phyloP scores from a whole-genome alignment of 2,113 vertebrate genomes.

The Eurystomus gularis region DNA sequence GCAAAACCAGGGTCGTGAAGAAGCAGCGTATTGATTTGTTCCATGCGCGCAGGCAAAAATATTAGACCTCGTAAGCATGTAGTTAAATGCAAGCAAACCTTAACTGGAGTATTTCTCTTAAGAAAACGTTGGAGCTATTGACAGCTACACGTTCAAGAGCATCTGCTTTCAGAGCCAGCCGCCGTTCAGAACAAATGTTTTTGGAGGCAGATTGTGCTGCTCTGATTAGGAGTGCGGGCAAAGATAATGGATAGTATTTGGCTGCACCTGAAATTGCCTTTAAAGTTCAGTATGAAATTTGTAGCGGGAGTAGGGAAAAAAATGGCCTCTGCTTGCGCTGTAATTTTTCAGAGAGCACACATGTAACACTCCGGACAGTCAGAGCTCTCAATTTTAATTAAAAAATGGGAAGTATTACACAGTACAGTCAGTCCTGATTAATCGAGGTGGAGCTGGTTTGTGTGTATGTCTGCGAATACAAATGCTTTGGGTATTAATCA shows the following conservation, averaged over 20 bases:
- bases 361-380: constrained; percentile 7
- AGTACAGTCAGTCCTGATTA: constrained; percentile 11
- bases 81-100: constrained; percentile 39
- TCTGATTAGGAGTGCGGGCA: neutral
- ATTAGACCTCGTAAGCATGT: constrained; percentile 26
- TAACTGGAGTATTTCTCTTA: constrained; percentile 54
- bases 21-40: constrained; percentile 50
- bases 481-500: constrained; percentile 7
- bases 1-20: constrained; percentile 13
- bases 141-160: constrained; percentile 39
- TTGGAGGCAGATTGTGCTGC: neutral
- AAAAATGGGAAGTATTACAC: neutral
- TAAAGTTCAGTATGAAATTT: constrained; percentile 32
- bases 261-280: constrained; percentile 31
- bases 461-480: neutral
- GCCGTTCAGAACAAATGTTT: constrained; percentile 48
- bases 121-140: constrained; percentile 23
- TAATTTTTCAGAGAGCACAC: constrained; percentile 40
- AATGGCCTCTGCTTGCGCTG: neutral
- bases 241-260: neutral
- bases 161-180: constrained; percentile 52
- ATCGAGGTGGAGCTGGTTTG: neutral
- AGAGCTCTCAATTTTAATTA: constrained; percentile 5
- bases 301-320: neutral
- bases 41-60: constrained; percentile 1